Evolutionary conservation across 1,140 invertebrate species (phyloP).

Genomic region (Drosophila pachea): DNA sequence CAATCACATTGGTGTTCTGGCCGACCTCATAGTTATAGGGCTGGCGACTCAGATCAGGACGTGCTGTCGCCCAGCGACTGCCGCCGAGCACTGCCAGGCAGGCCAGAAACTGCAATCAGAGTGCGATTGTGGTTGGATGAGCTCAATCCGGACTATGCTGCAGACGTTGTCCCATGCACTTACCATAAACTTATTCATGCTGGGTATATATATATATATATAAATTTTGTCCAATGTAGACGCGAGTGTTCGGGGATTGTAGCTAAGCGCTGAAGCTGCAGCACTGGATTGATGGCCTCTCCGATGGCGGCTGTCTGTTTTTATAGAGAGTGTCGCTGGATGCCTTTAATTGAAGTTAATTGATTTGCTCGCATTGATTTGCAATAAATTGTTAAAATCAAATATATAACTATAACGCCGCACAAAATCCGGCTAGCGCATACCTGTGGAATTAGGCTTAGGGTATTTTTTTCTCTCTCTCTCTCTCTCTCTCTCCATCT

Average conservation of each 20-base stretch:
- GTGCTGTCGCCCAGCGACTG: constrained; percentile 43
- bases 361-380: constrained; percentile 67
- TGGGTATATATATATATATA: too few species aligned
- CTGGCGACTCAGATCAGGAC: constrained; percentile 68
- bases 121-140: background rate
- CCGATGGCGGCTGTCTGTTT: constrained; percentile 39
- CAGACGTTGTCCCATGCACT: constrained; percentile 29
- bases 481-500: too few species aligned
- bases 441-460: constrained; percentile 23
- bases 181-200: constrained; percentile 73
- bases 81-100: constrained; percentile 49
- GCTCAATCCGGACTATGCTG: background rate
- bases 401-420: constrained; percentile 56
- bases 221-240: constrained; percentile 8
- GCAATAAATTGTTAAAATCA: constrained; percentile 74
- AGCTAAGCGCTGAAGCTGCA: constrained; percentile 51
- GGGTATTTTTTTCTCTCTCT: background rate
- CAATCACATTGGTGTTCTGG: constrained; percentile 47
- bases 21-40: constrained; percentile 61
- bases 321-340: constrained; percentile 42
- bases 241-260: constrained; percentile 7
- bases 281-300: constrained; percentile 57
- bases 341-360: constrained; percentile 74
- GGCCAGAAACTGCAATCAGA: constrained; percentile 46
- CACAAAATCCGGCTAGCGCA: constrained; percentile 68